Percentiles rank a stretch among this genome's conserved stretches.
Evolutionary conservation across 37 sponge, comb jelly and placozoan species (phyloP).

Genomic region (Ephydatia muelleri): DNA sequence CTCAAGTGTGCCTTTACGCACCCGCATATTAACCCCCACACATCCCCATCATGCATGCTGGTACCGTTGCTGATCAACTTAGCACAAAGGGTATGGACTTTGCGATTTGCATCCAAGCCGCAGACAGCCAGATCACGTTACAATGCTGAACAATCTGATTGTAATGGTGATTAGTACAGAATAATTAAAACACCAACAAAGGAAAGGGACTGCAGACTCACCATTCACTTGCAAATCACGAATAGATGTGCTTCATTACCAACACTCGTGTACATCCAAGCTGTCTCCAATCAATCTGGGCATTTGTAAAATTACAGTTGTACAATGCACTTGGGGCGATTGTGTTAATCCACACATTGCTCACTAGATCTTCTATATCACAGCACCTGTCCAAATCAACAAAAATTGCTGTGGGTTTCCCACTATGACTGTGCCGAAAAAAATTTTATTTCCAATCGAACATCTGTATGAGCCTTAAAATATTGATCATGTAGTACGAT

Average conservation of each 20-base stretch:
- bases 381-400: neutral
- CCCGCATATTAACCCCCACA: too few relatives aligned
- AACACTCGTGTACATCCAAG: neutral
- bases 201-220: neutral
- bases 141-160: neutral
- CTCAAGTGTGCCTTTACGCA: too few relatives aligned
- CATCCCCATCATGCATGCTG: neutral
- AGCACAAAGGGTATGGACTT: neutral
- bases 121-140: neutral
- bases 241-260: neutral
- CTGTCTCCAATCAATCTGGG: neutral
- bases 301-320: neutral
- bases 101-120: neutral
- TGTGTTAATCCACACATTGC: neutral
- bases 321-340: neutral
- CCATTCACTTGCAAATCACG: neutral
- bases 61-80: neutral
- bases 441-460: constrained; percentile 5
- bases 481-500: neutral
- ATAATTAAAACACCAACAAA: neutral
- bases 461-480: neutral
- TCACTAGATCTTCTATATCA: neutral
- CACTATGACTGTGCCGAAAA: neutral
- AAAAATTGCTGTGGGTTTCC: neutral
- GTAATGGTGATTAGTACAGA: neutral